A percentile compares a stretch with the other conserved stretches of the same genome.
Evolutionary conservation across 2,888 invertebrate species (phyloP).

Genomic region (Salticus scenicus): DNA sequence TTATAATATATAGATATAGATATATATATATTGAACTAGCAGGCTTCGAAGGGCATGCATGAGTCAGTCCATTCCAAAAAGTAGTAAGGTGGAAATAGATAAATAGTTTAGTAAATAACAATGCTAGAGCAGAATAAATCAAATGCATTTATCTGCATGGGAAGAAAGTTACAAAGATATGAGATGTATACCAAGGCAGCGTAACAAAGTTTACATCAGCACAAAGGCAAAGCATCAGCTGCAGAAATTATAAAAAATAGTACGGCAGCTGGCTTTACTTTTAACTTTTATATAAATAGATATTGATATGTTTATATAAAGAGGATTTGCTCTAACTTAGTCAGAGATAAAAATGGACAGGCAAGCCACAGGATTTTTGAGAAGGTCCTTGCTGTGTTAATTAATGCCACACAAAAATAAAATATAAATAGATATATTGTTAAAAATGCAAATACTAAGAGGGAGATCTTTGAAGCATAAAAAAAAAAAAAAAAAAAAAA

Average conservation of each 20-base stretch:
- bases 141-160: conserved; percentile 30
- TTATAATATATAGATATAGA: neutral
- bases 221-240: conserved; percentile 75
- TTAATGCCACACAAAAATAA: conserved; percentile 57
- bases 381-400: conserved; percentile 76
- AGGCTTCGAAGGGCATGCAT: conserved; percentile 70
- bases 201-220: conserved; percentile 70
- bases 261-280: conserved; percentile 63
- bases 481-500: too few relatives aligned
- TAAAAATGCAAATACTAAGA: conserved; percentile 31
- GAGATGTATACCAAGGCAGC: conserved; percentile 66
- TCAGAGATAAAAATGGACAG: conserved; percentile 73
- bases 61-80: conserved; percentile 70
- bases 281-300: conserved; percentile 39
- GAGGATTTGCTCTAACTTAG: conserved; percentile 44
- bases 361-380: conserved; percentile 76
- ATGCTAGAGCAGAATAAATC: conserved; percentile 58
- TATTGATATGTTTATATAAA: conserved; percentile 27
- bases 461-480: neutral
- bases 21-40: conserved; percentile 62
- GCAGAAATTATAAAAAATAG: conserved; percentile 53
- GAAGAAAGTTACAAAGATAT: conserved; percentile 60
- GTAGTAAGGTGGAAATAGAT: conserved; percentile 60
- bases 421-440: conserved; percentile 38
- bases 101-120: conserved; percentile 58